These are phyloP conservation scores for Ctenopoma kingsleyae DNA, from an alignment of 2,797 vertebrate species.

Conservation along the genomic window DNA sequence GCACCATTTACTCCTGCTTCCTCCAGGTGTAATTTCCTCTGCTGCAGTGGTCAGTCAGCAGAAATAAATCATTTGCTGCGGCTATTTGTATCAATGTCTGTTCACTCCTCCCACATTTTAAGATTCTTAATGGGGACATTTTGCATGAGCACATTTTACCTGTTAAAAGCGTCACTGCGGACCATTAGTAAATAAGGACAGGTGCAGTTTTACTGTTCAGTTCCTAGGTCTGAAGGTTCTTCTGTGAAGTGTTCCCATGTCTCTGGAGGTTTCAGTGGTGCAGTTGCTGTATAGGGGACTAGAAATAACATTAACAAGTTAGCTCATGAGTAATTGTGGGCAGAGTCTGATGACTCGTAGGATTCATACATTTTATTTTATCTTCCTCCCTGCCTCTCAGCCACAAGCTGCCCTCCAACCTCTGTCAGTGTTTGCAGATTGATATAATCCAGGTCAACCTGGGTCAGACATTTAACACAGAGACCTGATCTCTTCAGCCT, in stretches of 20 bases:
- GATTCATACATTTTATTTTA: not conserved
- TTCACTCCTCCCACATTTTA: not conserved
- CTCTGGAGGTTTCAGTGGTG: not conserved
- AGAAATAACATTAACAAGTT: not conserved
- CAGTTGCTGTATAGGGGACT: not conserved
- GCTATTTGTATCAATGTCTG: constrained; percentile 4
- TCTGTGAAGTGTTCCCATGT: not conserved
- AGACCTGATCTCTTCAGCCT: constrained; percentile 53
- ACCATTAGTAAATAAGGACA: not conserved
- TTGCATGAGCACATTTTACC: not conserved
- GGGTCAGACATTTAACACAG: constrained; percentile 50
- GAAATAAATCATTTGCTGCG: not conserved
- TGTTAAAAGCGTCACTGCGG: not conserved
- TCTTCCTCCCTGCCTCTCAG: constrained; percentile 1
- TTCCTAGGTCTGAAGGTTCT: not conserved
- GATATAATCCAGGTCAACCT: constrained; percentile 32
- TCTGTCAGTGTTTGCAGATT: constrained; percentile 30
- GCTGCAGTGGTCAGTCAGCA: constrained; percentile 10
- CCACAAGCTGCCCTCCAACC: not conserved
- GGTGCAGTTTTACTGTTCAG: not conserved
- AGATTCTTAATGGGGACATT: not conserved
- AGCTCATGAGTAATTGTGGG: not conserved
- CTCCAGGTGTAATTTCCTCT: not conserved
- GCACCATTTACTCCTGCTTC: not conserved
- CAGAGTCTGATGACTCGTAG: not conserved